A percentile compares a stretch with the other conserved stretches of the same genome.
Evolutionary conservation across 2,888 invertebrate genomes (phyloP).

Genomic region (Parnassius mnemosyne): DNA sequence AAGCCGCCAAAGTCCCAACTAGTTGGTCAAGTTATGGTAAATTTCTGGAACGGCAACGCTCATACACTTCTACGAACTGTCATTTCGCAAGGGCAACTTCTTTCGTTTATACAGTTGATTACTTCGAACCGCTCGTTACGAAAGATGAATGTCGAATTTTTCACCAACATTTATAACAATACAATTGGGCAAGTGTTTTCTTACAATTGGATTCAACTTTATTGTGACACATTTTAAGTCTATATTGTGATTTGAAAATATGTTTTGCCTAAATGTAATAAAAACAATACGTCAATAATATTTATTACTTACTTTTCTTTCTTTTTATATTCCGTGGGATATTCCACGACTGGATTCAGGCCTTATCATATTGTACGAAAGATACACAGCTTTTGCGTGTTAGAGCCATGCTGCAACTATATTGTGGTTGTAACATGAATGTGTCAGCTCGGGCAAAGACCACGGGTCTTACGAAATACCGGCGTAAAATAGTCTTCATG

Average conservation of each 20-base stretch:
- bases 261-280: not conserved
- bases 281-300: too few relatives aligned
- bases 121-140: slow-evolving; percentile 4
- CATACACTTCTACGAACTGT: not conserved
- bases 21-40: not conserved
- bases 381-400: too few relatives aligned
- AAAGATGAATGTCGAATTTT: not conserved
- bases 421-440: too few relatives aligned
- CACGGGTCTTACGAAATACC: too few relatives aligned
- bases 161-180: not conserved
- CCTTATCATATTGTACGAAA: too few relatives aligned
- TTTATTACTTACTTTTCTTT: too few relatives aligned
- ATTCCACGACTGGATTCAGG: too few relatives aligned
- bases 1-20: too few relatives aligned
- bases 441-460: too few relatives aligned
- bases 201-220: not conserved
- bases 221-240: not conserved
- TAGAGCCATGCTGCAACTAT: too few relatives aligned
- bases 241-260: not conserved
- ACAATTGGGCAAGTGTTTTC: not conserved
- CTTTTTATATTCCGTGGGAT: too few relatives aligned
- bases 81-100: not conserved
- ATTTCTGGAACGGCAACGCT: not conserved
- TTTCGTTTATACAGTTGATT: not conserved
- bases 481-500: too few relatives aligned